Evolutionary conservation across 2,888 invertebrate genomes (phyloP), one percentile per base, ranked within the genome.

Genomic region (Melinaea marsaeus): DNA sequence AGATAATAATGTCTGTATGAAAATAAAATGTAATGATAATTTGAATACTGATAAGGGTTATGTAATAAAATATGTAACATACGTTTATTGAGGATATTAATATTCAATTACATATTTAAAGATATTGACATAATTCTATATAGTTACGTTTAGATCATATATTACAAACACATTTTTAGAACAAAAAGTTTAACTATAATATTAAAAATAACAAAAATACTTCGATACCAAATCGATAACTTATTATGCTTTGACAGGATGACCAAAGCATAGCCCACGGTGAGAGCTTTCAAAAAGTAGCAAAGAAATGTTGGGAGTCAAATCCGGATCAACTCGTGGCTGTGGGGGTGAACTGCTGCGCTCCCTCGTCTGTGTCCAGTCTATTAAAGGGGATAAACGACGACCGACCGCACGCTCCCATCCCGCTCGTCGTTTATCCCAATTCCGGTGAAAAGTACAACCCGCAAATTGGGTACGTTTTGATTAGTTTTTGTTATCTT

Each of bases 371-470:
- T 74, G 81, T 91, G 63, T 72, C 86, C 46, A 83, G 79, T 67
- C 80, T 91, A 61, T 56, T 91, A 70, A 85, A 83, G 71, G 91
- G 91, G 57, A 79, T 91, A 80, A 91, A 91, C 75, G 88, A 88
- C 72, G 89, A 90, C 75, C 81, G 91, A 72, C 88, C 86, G 61
- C 81, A 88, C 69, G 81, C 80, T 62, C 89, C 90, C 59, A 92
- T 96, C 65, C 96, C 96, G 2, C 88, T 98, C 62, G 94, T 98
- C 63, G 96, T 95, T 35, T 98, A 98, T 86, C 98, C 98, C 3
- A 98, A 98, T 83, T 97, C 97, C 75, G 98, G 98, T 60, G 96
- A 96, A 84, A 93, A 92, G 77, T 97, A 95, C 90, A 93, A 92
- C 74, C 92, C 94, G 61, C 91, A 92, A 76, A 92, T 92, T 77